These are phyloP conservation scores for Neoarius graeffei DNA, from an alignment of 2,113 vertebrate species.

Conservation along the genomic window DNA sequence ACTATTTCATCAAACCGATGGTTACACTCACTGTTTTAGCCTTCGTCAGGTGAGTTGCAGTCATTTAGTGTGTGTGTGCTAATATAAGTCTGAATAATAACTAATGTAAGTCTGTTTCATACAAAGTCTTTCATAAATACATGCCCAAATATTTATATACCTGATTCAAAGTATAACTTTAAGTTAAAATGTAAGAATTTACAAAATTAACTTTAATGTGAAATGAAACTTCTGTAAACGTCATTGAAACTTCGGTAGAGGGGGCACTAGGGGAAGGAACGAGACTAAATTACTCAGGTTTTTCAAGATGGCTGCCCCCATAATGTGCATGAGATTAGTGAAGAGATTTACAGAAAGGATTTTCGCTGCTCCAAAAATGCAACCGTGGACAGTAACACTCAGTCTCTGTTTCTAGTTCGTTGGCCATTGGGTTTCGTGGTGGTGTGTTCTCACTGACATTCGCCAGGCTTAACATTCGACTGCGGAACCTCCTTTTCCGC, in stretches of 20 bases:
- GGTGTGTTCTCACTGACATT: conserved; percentile 89
- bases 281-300: background rate
- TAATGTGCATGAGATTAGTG: background rate
- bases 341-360: background rate
- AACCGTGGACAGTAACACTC: background rate
- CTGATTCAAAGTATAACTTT: background rate
- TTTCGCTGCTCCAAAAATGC: background rate
- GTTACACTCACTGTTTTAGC: conserved; percentile 76
- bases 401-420: conserved; percentile 75
- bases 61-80: background rate
- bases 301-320: background rate
- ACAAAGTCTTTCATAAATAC: background rate
- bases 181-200: background rate
- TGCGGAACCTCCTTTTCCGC: conserved; percentile 89
- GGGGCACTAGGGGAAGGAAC: background rate
- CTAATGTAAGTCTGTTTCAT: background rate
- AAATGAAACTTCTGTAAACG: background rate
- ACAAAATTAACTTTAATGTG: no score
- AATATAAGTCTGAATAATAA: background rate
- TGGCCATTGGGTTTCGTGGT: conserved; percentile 88
- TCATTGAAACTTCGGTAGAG: background rate
- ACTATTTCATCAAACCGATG: conserved; percentile 79
- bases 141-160: background rate
- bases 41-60: conserved; percentile 80
- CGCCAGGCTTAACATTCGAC: conserved; percentile 88